phyloP scores from a whole-genome alignment of 2,113 vertebrate genomes.

The Loxodonta africana region DNA sequence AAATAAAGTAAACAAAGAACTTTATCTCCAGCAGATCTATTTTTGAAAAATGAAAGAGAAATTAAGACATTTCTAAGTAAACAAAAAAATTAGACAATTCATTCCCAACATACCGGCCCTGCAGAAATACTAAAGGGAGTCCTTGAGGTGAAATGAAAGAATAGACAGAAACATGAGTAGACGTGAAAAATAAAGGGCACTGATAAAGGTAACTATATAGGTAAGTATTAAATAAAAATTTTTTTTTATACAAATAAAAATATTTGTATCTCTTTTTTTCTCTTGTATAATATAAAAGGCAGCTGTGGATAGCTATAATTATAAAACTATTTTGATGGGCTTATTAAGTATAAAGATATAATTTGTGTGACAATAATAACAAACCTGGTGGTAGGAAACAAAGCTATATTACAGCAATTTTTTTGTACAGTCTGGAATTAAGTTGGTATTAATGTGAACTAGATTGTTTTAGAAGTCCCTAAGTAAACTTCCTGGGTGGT shows the following conservation, averaged over 20 bases:
- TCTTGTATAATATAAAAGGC: not conserved
- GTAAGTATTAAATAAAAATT: not conserved
- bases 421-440: not conserved
- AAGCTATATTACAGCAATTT: too few relatives aligned
- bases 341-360: not conserved
- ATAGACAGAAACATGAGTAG: not conserved
- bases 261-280: not conserved
- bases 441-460: not conserved
- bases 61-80: not conserved
- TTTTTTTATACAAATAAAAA: not conserved
- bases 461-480: not conserved
- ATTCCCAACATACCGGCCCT: not conserved
- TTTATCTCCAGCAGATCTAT: not conserved
- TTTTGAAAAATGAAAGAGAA: not conserved
- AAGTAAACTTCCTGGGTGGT: too few relatives aligned
- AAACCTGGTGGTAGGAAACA: too few relatives aligned
- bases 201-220: not conserved
- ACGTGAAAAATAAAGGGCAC: not conserved
- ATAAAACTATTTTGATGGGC: not conserved
- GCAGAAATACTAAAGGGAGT: not conserved
- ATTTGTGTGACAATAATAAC: too few relatives aligned
- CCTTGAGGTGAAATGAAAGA: not conserved
- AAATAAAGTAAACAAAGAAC: not conserved
- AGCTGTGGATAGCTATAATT: not conserved
- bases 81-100: not conserved